These are phyloP conservation scores for Clarias fuscus DNA, from an alignment of 2,797 vertebrate genomes.

Conservation along the genomic window DNA sequence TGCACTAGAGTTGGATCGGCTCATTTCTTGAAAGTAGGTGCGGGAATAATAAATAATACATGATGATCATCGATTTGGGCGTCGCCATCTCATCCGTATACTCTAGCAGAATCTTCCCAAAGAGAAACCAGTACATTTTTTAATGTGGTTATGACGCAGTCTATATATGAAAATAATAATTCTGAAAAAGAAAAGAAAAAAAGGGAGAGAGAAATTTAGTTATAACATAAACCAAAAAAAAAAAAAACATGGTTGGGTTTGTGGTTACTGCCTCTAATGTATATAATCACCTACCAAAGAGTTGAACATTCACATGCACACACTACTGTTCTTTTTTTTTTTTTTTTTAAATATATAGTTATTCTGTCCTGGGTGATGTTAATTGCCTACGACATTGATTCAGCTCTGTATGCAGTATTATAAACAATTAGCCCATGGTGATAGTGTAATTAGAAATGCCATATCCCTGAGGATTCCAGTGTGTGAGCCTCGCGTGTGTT, in stretches of 20 bases:
- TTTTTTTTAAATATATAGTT: too few relatives aligned
- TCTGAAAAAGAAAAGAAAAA: neutral
- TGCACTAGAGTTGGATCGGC: neutral
- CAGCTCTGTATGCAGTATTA: neutral
- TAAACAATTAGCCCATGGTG: conserved; percentile 4
- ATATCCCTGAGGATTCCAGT: conserved; percentile 1
- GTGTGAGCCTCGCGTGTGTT: conserved; percentile 3
- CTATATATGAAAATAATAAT: neutral
- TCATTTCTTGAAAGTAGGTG: neutral
- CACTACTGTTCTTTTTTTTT: neutral
- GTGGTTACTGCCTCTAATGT: neutral
- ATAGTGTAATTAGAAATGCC: neutral
- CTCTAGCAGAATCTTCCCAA: neutral
- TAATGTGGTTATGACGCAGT: neutral
- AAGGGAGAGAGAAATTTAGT: neutral
- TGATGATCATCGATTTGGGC: neutral
- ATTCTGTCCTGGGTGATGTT: neutral
- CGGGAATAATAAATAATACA: neutral
- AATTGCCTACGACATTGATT: neutral
- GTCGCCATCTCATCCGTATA: neutral
- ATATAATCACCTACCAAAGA: neutral
- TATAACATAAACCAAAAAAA: too few relatives aligned
- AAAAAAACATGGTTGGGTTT: neutral
- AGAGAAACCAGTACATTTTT: neutral
- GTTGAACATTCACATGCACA: neutral